Percentiles rank a stretch among this genome's conserved stretches.
phyloP scores from a whole-genome alignment of 2,888 invertebrate species.

The Megaustenia siamemsis region DNA sequence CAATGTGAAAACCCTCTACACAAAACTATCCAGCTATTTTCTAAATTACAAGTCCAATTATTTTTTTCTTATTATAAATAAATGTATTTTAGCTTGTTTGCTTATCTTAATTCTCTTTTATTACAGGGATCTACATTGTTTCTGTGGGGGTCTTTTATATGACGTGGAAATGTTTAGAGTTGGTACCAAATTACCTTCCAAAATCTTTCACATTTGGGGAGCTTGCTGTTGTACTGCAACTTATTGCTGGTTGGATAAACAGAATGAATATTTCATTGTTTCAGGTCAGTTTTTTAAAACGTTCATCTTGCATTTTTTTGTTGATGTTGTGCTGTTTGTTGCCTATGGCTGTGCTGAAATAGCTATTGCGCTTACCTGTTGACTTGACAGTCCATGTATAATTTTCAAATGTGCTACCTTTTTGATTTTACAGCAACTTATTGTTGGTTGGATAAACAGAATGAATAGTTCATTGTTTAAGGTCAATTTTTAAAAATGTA shows the following conservation, averaged over 20 bases:
- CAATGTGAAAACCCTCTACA: too few relatives aligned
- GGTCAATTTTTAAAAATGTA: constrained; percentile 12
- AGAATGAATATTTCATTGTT: constrained; percentile 21
- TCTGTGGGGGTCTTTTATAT: neutral
- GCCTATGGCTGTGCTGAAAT: too few relatives aligned
- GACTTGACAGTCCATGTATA: too few relatives aligned
- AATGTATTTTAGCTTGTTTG: too few relatives aligned
- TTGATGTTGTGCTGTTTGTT: neutral
- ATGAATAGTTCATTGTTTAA: constrained; percentile 15
- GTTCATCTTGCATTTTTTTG: neutral
- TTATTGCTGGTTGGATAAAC: constrained; percentile 12
- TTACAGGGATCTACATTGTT: neutral
- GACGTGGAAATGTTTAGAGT: constrained; percentile 34
- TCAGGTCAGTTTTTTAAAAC: constrained; percentile 31
- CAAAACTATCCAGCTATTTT: too few relatives aligned
- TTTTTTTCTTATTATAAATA: too few relatives aligned
- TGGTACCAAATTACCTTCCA: constrained; percentile 22
- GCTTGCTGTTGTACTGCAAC: constrained; percentile 31
- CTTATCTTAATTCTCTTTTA: neutral
- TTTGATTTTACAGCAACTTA: too few relatives aligned
- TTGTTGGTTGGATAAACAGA: constrained; percentile 29
- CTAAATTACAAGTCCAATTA: too few relatives aligned
- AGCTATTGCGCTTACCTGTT: too few relatives aligned
- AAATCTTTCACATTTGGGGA: constrained; percentile 50
- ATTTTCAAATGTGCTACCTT: too few relatives aligned